Conservation (phyloP, 2,113 vertebrate genomes). For the Neogobius melanostomus region DNA sequence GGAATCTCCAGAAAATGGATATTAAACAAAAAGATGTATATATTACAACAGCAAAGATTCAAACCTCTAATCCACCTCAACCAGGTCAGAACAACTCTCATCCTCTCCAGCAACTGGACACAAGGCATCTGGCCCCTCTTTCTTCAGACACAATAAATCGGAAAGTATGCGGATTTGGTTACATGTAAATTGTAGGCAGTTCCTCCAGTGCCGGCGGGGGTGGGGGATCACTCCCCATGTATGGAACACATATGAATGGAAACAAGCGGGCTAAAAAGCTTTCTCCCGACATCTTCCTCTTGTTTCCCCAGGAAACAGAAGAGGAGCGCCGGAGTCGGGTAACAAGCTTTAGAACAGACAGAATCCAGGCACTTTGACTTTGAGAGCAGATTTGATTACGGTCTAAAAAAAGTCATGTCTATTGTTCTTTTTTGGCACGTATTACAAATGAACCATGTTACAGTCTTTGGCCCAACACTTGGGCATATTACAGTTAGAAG, state of each 20-base stretch:
- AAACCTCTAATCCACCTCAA: slow-evolving; percentile 24
- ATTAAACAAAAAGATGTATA: neutral
- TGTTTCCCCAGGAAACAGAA: slow-evolving; percentile 69
- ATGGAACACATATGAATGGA: slow-evolving; percentile 66
- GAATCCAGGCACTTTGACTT: slow-evolving; percentile 21
- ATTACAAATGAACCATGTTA: no score
- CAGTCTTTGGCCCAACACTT: neutral
- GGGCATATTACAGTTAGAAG: neutral
- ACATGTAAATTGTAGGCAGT: slow-evolving; percentile 75
- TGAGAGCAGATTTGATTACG: slow-evolving; percentile 42
- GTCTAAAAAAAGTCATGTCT: neutral
- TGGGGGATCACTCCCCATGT: slow-evolving; percentile 68
- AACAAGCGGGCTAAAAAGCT: slow-evolving; percentile 58
- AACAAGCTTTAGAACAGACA: slow-evolving; percentile 44
- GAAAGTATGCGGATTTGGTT: slow-evolving; percentile 69
- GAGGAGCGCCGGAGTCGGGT: slow-evolving; percentile 60
- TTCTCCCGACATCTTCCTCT: slow-evolving; percentile 65
- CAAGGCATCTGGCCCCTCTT: slow-evolving; percentile 63
- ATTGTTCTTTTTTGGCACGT: slow-evolving; percentile 10
- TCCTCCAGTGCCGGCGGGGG: slow-evolving; percentile 61
- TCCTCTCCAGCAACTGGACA: slow-evolving; percentile 62
- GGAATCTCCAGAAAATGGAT: no score
- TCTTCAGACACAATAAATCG: slow-evolving; percentile 73
- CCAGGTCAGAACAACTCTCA: slow-evolving; percentile 28
- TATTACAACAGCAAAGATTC: slow-evolving; percentile 14